Evolutionary conservation across 1,140 invertebrate genomes (phyloP).

Genomic region (Eulimnadia texana): DNA sequence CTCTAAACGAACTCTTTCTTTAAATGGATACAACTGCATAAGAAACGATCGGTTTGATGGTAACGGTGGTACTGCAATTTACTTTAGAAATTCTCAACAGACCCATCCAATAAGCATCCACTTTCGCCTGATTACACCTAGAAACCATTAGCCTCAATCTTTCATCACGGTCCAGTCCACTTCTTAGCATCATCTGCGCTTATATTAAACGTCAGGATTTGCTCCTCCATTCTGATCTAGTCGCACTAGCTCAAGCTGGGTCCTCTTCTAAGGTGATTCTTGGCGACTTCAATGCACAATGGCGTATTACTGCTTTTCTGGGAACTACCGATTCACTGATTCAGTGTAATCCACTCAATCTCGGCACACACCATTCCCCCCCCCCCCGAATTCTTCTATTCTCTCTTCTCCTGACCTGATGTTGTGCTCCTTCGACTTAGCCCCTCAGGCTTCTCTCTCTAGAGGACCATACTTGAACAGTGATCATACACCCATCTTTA

Average conservation of each 20-base stretch:
- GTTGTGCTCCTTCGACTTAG: not conserved
- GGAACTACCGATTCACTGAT: not conserved
- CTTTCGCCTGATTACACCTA: not conserved
- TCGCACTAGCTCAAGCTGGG: not conserved
- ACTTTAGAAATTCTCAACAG: not conserved
- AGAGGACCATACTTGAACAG: not conserved
- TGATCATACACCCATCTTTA: not conserved
- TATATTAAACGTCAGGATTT: not conserved
- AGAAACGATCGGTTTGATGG: not conserved
- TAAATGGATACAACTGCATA: not conserved
- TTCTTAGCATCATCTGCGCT: not conserved
- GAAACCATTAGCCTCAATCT: not conserved
- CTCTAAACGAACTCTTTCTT: not conserved
- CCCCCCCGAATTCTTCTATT: not conserved
- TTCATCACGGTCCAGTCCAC: not conserved
- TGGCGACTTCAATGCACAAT: not conserved
- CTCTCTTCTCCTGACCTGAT: not conserved
- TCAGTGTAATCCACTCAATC: not conserved
- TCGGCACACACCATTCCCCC: not conserved
- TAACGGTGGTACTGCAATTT: not conserved
- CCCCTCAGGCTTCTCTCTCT: not conserved
- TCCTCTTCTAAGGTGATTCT: not conserved
- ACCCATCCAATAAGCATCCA: not conserved
- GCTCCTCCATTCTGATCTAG: not conserved
- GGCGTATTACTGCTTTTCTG: not conserved